A percentile compares a stretch with the other conserved stretches of the same genome.
Conservation (phyloP, 2,888 invertebrate genomes). For the Ochropacha duplaris region DNA sequence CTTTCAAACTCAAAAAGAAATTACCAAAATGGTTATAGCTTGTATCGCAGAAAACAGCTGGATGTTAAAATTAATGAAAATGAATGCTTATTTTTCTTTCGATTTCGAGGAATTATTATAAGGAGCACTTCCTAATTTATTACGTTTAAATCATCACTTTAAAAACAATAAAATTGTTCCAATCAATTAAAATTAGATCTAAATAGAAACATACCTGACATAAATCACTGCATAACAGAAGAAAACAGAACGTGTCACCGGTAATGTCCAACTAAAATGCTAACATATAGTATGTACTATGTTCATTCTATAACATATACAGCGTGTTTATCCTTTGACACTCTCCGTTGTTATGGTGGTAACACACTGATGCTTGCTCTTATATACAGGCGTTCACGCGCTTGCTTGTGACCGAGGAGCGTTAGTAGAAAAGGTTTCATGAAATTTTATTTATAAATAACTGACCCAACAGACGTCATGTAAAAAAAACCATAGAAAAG, state of each 20-base stretch:
- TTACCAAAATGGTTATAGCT: no score
- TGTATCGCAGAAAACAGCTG: no score
- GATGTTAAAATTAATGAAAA: no score
- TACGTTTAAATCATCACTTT: no score
- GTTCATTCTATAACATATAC: neutral
- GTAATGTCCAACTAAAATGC: neutral
- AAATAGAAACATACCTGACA: conserved; percentile 19
- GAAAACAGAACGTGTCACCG: neutral
- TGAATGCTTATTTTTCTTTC: no score
- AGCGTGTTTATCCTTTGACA: neutral
- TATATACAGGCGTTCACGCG: neutral
- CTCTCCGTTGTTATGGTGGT: neutral
- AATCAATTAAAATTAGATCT: no score
- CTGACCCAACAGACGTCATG: no score
- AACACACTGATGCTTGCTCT: neutral
- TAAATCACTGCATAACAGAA: conserved; percentile 21
- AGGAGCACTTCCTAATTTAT: no score
- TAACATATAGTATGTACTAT: neutral
- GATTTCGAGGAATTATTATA: no score
- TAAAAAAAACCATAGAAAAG: no score
- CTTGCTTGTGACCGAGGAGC: neutral
- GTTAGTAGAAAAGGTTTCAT: neutral
- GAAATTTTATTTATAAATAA: neutral
- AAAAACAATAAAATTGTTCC: no score
- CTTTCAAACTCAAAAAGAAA: no score